These are phyloP conservation scores for Siniperca chuatsi DNA, from an alignment of 2,113 vertebrate species.

Conservation along the genomic window DNA sequence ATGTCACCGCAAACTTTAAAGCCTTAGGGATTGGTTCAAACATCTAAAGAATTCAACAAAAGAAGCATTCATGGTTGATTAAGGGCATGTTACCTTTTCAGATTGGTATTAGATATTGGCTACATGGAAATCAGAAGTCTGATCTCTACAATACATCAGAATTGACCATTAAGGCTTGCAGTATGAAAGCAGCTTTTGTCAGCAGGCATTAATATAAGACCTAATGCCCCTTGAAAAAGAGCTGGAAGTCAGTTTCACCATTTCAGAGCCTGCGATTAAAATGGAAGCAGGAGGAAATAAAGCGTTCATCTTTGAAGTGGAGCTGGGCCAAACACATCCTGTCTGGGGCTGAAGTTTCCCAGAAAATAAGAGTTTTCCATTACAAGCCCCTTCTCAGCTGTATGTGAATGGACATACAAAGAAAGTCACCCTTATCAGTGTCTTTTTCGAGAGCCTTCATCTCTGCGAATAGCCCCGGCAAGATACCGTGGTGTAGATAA, in stretches of 20 bases:
- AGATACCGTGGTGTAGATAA: conserved; percentile 56
- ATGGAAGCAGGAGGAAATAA: neutral
- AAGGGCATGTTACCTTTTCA: conserved; percentile 10
- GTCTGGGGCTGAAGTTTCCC: conserved; percentile 26
- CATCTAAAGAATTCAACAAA: conserved; percentile 31
- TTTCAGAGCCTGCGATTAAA: conserved; percentile 40
- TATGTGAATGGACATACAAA: conserved; percentile 42
- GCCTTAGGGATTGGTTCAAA: conserved; percentile 6
- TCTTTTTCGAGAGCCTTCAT: conserved; percentile 47
- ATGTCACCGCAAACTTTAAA: conserved; percentile 30
- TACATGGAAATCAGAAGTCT: neutral
- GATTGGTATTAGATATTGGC: neutral
- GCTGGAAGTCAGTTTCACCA: conserved; percentile 32
- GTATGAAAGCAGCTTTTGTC: conserved; percentile 45
- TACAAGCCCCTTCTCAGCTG: conserved; percentile 3
- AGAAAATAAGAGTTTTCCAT: conserved; percentile 35
- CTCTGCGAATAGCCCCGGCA: conserved; percentile 51
- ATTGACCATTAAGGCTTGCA: conserved; percentile 10
- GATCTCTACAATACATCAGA: conserved; percentile 18
- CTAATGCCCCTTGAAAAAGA: conserved; percentile 46
- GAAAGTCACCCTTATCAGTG: conserved; percentile 58
- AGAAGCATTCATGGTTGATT: conserved; percentile 9
- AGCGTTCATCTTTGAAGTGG: conserved; percentile 21
- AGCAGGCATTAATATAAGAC: conserved; percentile 50
- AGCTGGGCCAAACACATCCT: conserved; percentile 8